Evolutionary conservation across 2,113 vertebrate species (phyloP).

Genomic region (Leptodactylus fuscus): DNA sequence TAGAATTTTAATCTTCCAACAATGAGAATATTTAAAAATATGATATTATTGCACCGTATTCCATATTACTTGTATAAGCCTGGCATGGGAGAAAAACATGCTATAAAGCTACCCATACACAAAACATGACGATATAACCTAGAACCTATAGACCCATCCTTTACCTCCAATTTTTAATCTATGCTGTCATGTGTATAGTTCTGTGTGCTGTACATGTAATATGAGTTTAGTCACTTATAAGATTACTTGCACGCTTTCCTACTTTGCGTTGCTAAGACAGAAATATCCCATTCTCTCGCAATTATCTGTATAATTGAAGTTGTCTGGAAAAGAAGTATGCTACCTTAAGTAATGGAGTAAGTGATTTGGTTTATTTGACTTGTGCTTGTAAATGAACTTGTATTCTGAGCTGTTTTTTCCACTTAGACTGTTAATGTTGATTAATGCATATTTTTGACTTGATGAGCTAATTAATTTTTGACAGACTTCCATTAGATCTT

Average conservation of each 20-base stretch:
- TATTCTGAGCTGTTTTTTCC: slow-evolving; percentile 23
- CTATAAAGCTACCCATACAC: too few relatives aligned
- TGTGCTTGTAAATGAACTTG: slow-evolving; percentile 14
- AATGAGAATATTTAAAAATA: background rate
- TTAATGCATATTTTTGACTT: slow-evolving; percentile 30
- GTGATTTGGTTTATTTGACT: slow-evolving; percentile 36
- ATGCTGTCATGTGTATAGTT: background rate
- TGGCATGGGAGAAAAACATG: too few relatives aligned
- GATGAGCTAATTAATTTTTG: slow-evolving; percentile 25
- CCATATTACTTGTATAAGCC: too few relatives aligned
- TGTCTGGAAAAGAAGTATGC: slow-evolving; percentile 4
- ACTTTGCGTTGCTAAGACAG: background rate
- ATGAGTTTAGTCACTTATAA: background rate
- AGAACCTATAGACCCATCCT: background rate
- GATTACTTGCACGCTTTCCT: background rate
- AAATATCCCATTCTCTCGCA: background rate
- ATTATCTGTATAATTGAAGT: slow-evolving; percentile 14
- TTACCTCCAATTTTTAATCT: background rate
- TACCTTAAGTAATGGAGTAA: slow-evolving; percentile 26
- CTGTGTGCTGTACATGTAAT: background rate
- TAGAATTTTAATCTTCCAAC: background rate
- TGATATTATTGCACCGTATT: background rate
- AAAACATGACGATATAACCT: too few relatives aligned
- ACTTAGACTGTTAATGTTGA: slow-evolving; percentile 9
- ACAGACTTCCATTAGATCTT: slow-evolving; percentile 8